Percentiles rank a stretch among this genome's conserved stretches.
Conservation (phyloP, 2,113 vertebrate genomes). For the Petromus typicus region DNA sequence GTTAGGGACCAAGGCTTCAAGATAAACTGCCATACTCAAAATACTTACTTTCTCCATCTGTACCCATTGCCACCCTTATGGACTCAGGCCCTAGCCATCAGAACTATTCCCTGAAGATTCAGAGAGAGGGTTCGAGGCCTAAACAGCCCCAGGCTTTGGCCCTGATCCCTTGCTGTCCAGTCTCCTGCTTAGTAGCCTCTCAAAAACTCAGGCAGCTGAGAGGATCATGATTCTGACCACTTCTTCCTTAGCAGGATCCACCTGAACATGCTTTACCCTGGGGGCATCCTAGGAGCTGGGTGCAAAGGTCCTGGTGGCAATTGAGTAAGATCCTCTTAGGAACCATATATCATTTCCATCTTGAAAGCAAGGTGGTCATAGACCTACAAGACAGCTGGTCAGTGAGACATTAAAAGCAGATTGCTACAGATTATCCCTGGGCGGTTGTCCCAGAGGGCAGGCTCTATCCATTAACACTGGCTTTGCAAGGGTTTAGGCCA, state of each 20-base stretch:
- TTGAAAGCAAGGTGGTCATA: not conserved
- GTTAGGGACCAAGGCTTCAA: not conserved
- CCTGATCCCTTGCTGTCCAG: rapidly evolving
- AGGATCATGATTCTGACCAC: not conserved
- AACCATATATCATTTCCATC: not conserved
- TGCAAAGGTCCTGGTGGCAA: not conserved
- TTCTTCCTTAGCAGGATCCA: not conserved
- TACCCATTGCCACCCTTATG: not conserved
- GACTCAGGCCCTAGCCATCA: too few species aligned
- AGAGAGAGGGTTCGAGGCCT: not conserved
- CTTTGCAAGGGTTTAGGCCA: not conserved
- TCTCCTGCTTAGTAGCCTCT: not conserved
- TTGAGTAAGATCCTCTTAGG: not conserved
- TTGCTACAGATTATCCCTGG: not conserved
- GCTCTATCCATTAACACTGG: not conserved
- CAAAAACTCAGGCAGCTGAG: not conserved
- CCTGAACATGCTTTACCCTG: not conserved
- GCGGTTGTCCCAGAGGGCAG: not conserved
- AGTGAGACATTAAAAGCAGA: constrained; percentile 13
- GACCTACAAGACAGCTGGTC: not conserved
- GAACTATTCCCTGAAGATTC: not conserved
- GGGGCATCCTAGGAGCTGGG: not conserved
- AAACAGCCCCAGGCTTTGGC: not conserved
- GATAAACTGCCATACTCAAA: not conserved
- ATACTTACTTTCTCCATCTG: rapidly evolving